Conservation (phyloP, 92 coral and sea anemone genomes). For the Metridium senile region DNA sequence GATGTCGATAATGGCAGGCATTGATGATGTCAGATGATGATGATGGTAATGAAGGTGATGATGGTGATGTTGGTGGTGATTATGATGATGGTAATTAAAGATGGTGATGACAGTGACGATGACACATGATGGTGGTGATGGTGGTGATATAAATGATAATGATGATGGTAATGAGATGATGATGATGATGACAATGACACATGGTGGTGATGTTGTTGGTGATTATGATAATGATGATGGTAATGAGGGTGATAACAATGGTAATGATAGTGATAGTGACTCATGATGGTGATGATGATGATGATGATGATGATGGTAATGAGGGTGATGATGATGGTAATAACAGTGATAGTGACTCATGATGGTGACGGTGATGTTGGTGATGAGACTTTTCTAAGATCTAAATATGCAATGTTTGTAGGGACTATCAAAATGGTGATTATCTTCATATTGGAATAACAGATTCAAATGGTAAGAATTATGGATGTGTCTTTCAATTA, state of each 20-base stretch:
- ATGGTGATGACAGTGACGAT: neutral
- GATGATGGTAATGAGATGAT: too few relatives aligned
- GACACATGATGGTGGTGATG: neutral
- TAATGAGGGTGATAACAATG: neutral
- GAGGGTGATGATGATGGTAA: neutral
- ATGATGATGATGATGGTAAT: neutral
- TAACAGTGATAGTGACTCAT: neutral
- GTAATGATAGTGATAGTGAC: neutral
- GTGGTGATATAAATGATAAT: too few relatives aligned
- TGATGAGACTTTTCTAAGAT: neutral
- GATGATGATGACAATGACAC: neutral
- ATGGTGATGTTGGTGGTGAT: neutral
- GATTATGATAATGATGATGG: neutral
- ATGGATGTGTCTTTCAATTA: too few relatives aligned
- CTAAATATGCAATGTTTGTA: constrained; percentile 11
- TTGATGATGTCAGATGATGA: too few relatives aligned
- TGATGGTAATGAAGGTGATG: neutral
- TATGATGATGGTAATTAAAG: neutral
- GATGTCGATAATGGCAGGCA: neutral
- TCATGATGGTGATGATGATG: neutral
- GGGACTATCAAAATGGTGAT: constrained; percentile 75
- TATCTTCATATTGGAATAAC: constrained; percentile 81
- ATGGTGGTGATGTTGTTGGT: neutral
- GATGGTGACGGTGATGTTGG: neutral
- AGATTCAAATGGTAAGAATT: constrained; percentile 40